Conservation (phyloP, 1,140 invertebrate species). For the Vanessa atalanta region DNA sequence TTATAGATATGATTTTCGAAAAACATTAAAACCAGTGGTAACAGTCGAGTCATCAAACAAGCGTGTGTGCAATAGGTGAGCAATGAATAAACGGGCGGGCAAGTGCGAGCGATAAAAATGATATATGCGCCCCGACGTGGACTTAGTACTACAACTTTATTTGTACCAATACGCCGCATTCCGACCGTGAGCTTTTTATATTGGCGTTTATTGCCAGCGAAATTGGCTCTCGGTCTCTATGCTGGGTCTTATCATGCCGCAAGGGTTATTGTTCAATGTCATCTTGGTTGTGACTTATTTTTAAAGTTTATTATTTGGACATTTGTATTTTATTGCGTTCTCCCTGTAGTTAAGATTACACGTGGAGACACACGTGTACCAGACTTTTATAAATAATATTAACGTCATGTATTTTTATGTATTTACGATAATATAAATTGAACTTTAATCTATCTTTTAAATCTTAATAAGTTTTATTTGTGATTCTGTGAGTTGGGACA, state of each 20-base stretch:
- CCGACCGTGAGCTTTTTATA: slow-evolving; percentile 54
- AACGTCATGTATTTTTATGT: no score
- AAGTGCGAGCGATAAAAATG: slow-evolving; percentile 78
- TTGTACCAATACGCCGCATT: slow-evolving; percentile 60
- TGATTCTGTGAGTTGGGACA: no score
- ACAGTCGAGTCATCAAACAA: slow-evolving; percentile 50
- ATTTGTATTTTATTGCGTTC: slow-evolving; percentile 27
- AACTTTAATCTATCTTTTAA: no score
- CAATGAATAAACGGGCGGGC: slow-evolving; percentile 75
- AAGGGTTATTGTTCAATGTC: slow-evolving; percentile 39
- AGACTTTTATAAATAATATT: neutral
- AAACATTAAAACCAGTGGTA: slow-evolving; percentile 41
- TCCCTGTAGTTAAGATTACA: neutral
- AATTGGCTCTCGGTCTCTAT: slow-evolving; percentile 48
- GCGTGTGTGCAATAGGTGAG: slow-evolving; percentile 74
- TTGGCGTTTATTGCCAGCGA: slow-evolving; percentile 50
- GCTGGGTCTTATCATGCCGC: slow-evolving; percentile 38
- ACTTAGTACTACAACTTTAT: slow-evolving; percentile 68
- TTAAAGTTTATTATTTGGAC: slow-evolving; percentile 32
- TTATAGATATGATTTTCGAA: neutral
- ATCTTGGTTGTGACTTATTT: slow-evolving; percentile 38
- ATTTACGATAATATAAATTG: no score
- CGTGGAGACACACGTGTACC: neutral
- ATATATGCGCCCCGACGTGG: slow-evolving; percentile 72
- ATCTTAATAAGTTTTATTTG: no score